These are phyloP conservation scores for Ophthalmolycus amberensis DNA, from an alignment of 2,113 vertebrate species.

Conservation along the genomic window DNA sequence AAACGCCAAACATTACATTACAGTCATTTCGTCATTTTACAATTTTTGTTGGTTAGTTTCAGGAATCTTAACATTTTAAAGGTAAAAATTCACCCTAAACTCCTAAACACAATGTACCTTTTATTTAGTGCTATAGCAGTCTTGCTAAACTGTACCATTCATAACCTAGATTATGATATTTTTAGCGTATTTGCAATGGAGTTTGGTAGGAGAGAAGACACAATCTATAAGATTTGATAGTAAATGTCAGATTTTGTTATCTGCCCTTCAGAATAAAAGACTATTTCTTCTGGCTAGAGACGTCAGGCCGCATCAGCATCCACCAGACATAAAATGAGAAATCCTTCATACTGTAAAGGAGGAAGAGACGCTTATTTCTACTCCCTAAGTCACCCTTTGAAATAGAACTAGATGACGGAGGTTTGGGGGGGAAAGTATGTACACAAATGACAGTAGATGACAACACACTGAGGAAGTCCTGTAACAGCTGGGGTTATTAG, in stretches of 20 bases:
- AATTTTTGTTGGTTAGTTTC: neutral
- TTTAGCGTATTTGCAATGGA: neutral
- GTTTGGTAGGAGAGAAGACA: neutral
- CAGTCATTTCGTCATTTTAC: too few relatives aligned
- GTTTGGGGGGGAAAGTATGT: neutral
- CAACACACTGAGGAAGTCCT: neutral
- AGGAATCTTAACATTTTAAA: neutral
- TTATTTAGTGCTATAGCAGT: neutral
- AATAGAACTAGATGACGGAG: neutral
- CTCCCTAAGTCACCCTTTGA: neutral
- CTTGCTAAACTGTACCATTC: neutral
- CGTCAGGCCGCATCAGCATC: neutral
- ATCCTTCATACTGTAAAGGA: neutral
- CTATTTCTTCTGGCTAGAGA: neutral
- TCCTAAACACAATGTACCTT: neutral
- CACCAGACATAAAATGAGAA: neutral
- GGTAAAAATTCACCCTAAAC: neutral
- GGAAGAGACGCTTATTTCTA: neutral
- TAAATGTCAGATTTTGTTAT: neutral
- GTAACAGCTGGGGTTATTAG: neutral
- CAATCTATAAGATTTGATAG: neutral
- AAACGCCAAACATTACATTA: neutral
- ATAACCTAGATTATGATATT: neutral
- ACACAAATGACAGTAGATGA: neutral
- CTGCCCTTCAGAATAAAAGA: neutral